These are phyloP conservation scores for Perdita meconis DNA, from an alignment of 2,888 invertebrate species.

Conservation along the genomic window DNA sequence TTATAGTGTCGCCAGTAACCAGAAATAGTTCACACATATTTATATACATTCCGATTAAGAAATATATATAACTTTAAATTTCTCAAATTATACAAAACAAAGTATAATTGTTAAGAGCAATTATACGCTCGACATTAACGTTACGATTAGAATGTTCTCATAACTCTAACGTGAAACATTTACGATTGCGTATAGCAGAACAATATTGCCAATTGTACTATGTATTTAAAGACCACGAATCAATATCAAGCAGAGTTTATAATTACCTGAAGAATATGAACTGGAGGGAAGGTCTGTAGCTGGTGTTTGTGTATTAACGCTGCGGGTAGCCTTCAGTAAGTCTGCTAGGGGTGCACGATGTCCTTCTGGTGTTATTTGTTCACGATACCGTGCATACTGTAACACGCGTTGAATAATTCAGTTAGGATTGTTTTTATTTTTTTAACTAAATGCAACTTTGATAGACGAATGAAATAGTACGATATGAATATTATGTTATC, in stretches of 20 bases:
- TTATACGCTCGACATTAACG: slow-evolving; percentile 18
- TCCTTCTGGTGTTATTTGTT: slow-evolving; percentile 92
- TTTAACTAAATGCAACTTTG: too few species aligned
- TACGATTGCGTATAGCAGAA: slow-evolving; percentile 16
- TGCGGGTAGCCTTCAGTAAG: slow-evolving; percentile 88
- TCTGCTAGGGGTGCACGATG: slow-evolving; percentile 94
- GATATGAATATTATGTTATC: too few species aligned
- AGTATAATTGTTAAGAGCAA: neutral
- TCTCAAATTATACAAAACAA: too few species aligned
- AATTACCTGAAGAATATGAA: slow-evolving; percentile 89
- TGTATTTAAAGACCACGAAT: slow-evolving; percentile 13
- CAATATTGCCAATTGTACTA: slow-evolving; percentile 16
- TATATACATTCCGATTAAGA: slow-evolving; percentile 13
- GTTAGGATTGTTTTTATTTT: too few species aligned
- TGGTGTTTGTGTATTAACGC: slow-evolving; percentile 94
- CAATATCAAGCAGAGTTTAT: neutral
- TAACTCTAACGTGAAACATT: slow-evolving; percentile 21
- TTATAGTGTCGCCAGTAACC: slow-evolving; percentile 61
- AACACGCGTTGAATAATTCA: slow-evolving; percentile 24
- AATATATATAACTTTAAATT: too few species aligned
- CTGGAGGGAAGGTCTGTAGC: slow-evolving; percentile 89
- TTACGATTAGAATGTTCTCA: slow-evolving; percentile 22
- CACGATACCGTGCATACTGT: slow-evolving; percentile 83
- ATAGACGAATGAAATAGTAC: too few species aligned
- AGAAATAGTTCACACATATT: slow-evolving; percentile 45